Conservation (phyloP, 1,140 invertebrate species). For the Drosophila athabasca region DNA sequence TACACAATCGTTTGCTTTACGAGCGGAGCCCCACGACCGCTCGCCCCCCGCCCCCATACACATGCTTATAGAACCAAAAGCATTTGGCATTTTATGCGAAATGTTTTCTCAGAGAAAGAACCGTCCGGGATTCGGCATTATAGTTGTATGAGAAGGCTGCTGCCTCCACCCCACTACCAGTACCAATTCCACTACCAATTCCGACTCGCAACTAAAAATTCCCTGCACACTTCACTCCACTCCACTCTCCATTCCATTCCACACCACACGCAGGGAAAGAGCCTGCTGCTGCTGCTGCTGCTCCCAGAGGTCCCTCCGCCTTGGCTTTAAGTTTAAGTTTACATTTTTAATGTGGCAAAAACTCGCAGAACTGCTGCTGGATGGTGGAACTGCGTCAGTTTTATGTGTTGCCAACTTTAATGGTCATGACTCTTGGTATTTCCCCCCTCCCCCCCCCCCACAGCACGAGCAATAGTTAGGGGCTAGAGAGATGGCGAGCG, state of each 20-base stretch:
- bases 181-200: slow-evolving; percentile 17
- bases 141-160: slow-evolving; percentile 46
- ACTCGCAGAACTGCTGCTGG: not conserved
- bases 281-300: not conserved
- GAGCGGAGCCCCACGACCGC: slow-evolving; percentile 35
- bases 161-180: not conserved
- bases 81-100: slow-evolving; percentile 77
- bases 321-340: slow-evolving; percentile 73
- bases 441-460: not conserved
- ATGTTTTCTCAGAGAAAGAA: slow-evolving; percentile 61
- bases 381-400: slow-evolving; percentile 37
- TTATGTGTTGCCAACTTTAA: slow-evolving; percentile 67
- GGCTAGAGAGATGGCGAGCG: slow-evolving; percentile 17
- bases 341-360: slow-evolving; percentile 67
- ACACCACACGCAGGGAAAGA: slow-evolving; percentile 17
- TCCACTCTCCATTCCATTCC: slow-evolving; percentile 2
- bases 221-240: slow-evolving; percentile 8
- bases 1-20: slow-evolving; percentile 70
- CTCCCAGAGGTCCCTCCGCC: slow-evolving; percentile 6
- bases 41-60: slow-evolving; percentile 3
- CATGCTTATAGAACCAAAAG: slow-evolving; percentile 51
- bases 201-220: slow-evolving; percentile 36
- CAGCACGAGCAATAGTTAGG: slow-evolving; percentile 28
- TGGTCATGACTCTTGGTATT: slow-evolving; percentile 49
- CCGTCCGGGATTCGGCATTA: slow-evolving; percentile 55